Base-by-base conservation (phyloP, 1,140 invertebrate species). In the Danaus melanippus region DNA sequence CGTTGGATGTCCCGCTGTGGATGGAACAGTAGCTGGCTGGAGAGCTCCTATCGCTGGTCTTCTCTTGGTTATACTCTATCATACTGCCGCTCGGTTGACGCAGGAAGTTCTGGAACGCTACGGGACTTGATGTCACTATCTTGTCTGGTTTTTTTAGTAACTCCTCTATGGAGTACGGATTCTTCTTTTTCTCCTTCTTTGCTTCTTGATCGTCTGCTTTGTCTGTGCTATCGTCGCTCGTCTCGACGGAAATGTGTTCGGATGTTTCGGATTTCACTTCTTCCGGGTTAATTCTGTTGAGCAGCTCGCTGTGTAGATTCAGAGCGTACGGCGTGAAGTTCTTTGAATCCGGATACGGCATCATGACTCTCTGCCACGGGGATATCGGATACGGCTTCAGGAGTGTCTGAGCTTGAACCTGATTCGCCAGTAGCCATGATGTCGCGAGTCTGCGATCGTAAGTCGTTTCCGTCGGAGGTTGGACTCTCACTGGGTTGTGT, bases 81-180 rank as follows among this genome's bases (percentile, higher is more conserved):
- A 85, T 78, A 59, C 74, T 82, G 1, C 84, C 83, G 56, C 81
- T 85, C 0, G 84, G 83, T 45, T 87, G 84, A 15, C 83, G 66
- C n/a, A 83, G 71, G 56, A 83, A 83, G 56, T 76, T 83, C 44
- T 74, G 71, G 12, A 79, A 77, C 3, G 60, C 73, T n/a, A 79
- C 69, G 7, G 82, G 79, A 52, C 56, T 65, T 7, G 74, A 60
- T 56, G 74, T 75, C 0, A 71, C 67, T 48, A 87, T 81, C 64
- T 91, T 91, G 54, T 92, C 91, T 8, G 93, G 92, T 60, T 94
- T 95, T 67, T 95, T 95, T 5, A 96, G 69, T 7, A 96, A 72
- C 71, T 95, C 94, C 71, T 96, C 94, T 67, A 96, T 96, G 0
- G 94, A 95, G 72, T 95, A 95, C 0, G 94, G 93, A 80, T 94